Base-by-base conservation (phyloP, 2,113 vertebrate species). In the Dicrurus megarhynchus region DNA sequence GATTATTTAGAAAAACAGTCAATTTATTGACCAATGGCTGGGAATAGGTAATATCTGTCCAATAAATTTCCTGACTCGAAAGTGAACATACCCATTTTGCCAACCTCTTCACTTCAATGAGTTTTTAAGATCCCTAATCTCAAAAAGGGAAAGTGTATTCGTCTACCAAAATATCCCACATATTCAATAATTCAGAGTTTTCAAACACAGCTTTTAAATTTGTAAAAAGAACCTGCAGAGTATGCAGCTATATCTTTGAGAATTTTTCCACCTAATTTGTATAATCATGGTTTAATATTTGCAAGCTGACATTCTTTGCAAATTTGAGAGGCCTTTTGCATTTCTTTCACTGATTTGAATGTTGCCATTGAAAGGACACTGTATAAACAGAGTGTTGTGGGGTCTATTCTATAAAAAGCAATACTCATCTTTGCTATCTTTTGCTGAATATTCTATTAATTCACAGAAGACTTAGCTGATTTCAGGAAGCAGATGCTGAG, bases 401-500 rank as follows among this genome's bases (percentile, higher is more conserved):
- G 4, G 3, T 84, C 89, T 87, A 32, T 30, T 70, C 46, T 69
- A 53, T 80, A 85, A 77, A 94, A 93, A 87, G 7, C 16, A 79
- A 39, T 61, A 75, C 30, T 86, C 8, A 64, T 44, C 55, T 85
- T 70, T 76, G 17, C 28, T 81, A 91, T 87, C 53, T 83, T 89
- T 87, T 79, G 19, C 37, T 79, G 44, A 87, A 73, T 87, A 76
- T 50, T 82, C 46, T 85, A 32, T 41, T 53, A 89, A 76, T 65
- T 87, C 74, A 93, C 89, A 87, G 53, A 95, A 84, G 53, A 76
- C 70, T 64, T 79, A 80, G 24, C n/a, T 93, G 83, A 74, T 87
- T 84, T 91, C 30, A 70, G 82, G 84, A 96, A 94, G 70, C 89
- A 95, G 75, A 93, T 95, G 84, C 59, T 77, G 32, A 68, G 70